A percentile compares a stretch with the other conserved stretches of the same genome.
These are phyloP conservation scores for Beris chalybata DNA, from an alignment of 2,888 invertebrate species.

Conservation along the genomic window DNA sequence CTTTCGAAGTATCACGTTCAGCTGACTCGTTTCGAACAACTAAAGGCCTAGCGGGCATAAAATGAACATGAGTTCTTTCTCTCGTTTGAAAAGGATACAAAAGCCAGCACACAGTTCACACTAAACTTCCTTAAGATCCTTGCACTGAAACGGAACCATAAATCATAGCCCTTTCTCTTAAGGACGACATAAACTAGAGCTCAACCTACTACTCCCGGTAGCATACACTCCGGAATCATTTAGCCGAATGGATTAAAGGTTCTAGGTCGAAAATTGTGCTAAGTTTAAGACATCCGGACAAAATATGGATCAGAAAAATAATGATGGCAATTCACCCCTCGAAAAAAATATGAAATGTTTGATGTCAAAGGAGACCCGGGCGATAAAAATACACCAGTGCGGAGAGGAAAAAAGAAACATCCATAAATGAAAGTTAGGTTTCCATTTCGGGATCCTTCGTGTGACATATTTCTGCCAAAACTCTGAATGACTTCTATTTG, in stretches of 20 bases:
- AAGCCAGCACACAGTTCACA: too few species aligned
- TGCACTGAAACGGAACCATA: background rate
- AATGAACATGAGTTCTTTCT: constrained; percentile 23
- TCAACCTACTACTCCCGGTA: too few species aligned
- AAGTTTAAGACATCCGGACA: constrained; percentile 4
- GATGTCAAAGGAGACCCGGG: constrained; percentile 15
- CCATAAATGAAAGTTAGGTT: background rate
- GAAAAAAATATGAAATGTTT: constrained; percentile 12
- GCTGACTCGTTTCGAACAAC: constrained; percentile 36
- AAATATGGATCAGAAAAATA: constrained; percentile 17
- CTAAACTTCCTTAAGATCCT: too few species aligned
- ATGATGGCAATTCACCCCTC: constrained; percentile 20
- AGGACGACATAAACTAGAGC: too few species aligned
- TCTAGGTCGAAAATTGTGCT: too few species aligned
- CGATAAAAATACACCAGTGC: constrained; percentile 9
- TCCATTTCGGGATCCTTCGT: background rate
- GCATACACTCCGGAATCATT: too few species aligned
- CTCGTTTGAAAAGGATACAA: background rate
- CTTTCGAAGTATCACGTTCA: constrained; percentile 34
- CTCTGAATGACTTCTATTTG: constrained; percentile 5
- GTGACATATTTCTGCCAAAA: constrained; percentile 22
- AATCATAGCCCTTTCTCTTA: constrained; percentile 14
- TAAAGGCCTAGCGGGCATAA: constrained; percentile 25
- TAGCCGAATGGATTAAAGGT: too few species aligned
- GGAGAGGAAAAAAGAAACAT: background rate